phyloP scores from a whole-genome alignment of 2,797 vertebrate genomes.

The Sus cebifrons region DNA sequence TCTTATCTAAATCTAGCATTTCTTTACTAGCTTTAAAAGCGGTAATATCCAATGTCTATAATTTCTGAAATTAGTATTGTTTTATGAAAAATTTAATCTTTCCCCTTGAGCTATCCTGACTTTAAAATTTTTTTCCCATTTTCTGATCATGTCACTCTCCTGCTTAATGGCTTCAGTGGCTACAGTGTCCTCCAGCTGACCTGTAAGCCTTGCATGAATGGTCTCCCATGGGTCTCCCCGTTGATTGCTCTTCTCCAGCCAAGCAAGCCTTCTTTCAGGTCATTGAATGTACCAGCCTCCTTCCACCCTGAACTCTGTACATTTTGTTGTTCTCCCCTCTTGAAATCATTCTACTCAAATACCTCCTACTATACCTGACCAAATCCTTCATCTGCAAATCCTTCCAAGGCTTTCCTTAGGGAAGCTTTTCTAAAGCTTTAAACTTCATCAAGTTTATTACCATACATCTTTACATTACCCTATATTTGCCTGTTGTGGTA shows the following conservation, averaged over 20 bases:
- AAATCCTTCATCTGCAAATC: background rate
- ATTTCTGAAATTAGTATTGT: background rate
- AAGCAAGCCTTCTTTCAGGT: background rate
- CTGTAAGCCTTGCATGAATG: background rate
- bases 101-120: background rate
- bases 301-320: background rate
- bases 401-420: background rate
- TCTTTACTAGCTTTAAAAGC: slow-evolving; percentile 9
- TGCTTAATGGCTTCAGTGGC: background rate
- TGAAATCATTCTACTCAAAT: background rate
- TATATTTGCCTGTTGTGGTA: background rate
- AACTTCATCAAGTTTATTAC: too few species aligned
- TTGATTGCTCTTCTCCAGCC: background rate
- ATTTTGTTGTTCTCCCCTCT: background rate
- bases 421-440: background rate
- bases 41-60: background rate
- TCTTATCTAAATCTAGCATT: background rate
- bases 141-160: background rate
- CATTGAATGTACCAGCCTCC: background rate
- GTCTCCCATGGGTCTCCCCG: background rate
- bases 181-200: background rate
- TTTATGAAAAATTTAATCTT: background rate
- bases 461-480: background rate
- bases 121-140: background rate
- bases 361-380: background rate